Evolutionary conservation across 2,113 vertebrate species (phyloP), one percentile per base, ranked within the genome.

Genomic region (Psittacus erithacus): DNA sequence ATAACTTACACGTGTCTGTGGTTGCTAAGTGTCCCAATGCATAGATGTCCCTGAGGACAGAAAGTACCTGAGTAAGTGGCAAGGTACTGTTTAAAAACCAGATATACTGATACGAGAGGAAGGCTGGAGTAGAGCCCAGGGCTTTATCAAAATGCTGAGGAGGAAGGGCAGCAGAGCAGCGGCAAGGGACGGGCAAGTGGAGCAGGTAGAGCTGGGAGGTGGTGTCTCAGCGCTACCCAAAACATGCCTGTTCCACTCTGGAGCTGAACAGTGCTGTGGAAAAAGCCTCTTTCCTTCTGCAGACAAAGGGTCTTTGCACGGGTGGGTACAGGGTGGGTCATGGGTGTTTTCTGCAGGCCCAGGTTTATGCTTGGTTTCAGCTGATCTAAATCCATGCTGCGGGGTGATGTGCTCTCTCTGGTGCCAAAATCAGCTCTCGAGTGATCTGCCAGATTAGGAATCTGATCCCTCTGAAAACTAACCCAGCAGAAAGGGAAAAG

Each of bases 381-480:
- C 94, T 84, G 83, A 78, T 95, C 94, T 59, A 11, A 84, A 83
- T 68, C 86, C 20, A 1, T 73, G 55, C 86, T 95, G 62, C 14
- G 60, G 93, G 94, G 86, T 91, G 83, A 95, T 91, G 86, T 84
- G 83, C 22, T 87, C 65, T 79, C 47, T 11, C 39, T 13, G 3
- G 83, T 92, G 95, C 96, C 96, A 97, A 95, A 95, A 92, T 82
- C 94, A 82, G 93, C 91, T 92, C 93, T 79, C 1, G 4, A 96
- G 93, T 16, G 52, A 96, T 95, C 86, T 92, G 93, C 89, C 93
- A 93, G 96, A 95, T 96, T 95, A 95, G 95, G 95, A 97, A 97
- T 68, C 94, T 89, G 94, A 97, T 95, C 91, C 74, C 57, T 92
- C 86, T 95, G 91, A 92, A 97, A 93, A 95, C 89, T 55, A 95